Conservation (phyloP, 1,140 invertebrate genomes). For the Macrotrachela quadricornifera region DNA sequence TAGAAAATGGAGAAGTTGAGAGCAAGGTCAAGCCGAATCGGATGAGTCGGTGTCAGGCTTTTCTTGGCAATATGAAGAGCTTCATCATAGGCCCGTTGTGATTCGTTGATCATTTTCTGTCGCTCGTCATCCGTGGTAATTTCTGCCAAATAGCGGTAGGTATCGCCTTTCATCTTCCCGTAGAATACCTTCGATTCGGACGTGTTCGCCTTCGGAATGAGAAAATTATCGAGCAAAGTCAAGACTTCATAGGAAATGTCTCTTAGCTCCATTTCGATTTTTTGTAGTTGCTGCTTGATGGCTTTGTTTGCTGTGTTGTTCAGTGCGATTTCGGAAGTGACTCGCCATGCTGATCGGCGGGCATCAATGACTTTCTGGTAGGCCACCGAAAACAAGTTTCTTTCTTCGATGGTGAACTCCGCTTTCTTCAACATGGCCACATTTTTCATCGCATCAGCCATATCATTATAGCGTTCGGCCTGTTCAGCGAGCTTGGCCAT, state of each 20-base stretch:
- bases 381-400: constrained; percentile 86
- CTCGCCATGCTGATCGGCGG: constrained; percentile 80
- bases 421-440: constrained; percentile 35
- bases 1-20: constrained; percentile 99
- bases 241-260: constrained; percentile 91
- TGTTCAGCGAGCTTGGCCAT: constrained; percentile 97
- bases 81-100: constrained; percentile 92
- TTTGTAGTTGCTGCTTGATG: constrained; percentile 89
- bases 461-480: constrained; percentile 79
- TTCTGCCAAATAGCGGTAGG: constrained; percentile 90
- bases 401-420: constrained; percentile 47
- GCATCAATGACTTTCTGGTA: constrained; percentile 97
- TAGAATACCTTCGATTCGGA: constrained; percentile 97
- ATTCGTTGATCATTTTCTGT: constrained; percentile 82
- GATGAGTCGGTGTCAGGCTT: constrained; percentile 92
- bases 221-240: constrained; percentile 80
- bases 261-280: constrained; percentile 89
- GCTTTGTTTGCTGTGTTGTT: constrained; percentile 96
- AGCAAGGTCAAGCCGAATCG: constrained; percentile 86
- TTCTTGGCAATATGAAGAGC: constrained; percentile 95
- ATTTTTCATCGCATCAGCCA: constrained; percentile 74
- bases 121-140: constrained; percentile 82
- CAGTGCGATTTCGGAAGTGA: constrained; percentile 86
- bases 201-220: constrained; percentile 84
- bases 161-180: constrained; percentile 93